Base-by-base conservation (phyloP, 2,113 vertebrate genomes). In the Burhinus bistriatus region DNA sequence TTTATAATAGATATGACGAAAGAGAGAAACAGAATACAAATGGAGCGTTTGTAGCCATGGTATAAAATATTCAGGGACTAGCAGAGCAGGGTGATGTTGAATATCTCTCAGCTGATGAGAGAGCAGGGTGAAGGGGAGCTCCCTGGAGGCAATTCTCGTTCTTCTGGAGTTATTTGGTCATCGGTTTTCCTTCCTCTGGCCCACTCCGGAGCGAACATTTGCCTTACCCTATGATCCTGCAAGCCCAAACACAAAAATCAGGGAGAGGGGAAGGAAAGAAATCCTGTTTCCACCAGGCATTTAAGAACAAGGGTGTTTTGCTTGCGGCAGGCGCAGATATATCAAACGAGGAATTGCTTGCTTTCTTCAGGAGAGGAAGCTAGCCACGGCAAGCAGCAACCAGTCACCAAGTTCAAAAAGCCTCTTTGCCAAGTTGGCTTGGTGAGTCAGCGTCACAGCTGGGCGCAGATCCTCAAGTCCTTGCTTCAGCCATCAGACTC, bases 1-100 rank as follows among this genome's bases (percentile, higher is more conserved):
- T 97, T 98, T 98, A 97, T 98, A 97, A 98, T 97, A 97, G 96
- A 97, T 97, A 96, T 96, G 97, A 97, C 69, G 78, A 96, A 97
- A 95, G 95, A 95, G 89, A 95, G 97, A 97, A 92, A 65, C 91
- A 73, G 96, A 98, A 97, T 97, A 97, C 96, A 98, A 97, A 98
- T 97, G 96, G 93, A 96, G 86, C 44, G 0, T 93, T 89, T 91
- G 96, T 97, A 97, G 95, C 94, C 83, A 20, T 54, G 80, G 57
- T 73, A 97, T 97, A 97, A 98, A 97, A 98, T 96, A 97, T 96
- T 97, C 97, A 98, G 93, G 3, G 40, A 68, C 93, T 90, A 94
- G 96, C 81, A 96, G 88, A 95, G 93, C 87, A 86, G 88, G 88
- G 65, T 6, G 54, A 89, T 94, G 95, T 72, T 94, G 95, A 96